Base-by-base conservation (phyloP, 2,888 invertebrate species). In the Megamerina dolium region DNA sequence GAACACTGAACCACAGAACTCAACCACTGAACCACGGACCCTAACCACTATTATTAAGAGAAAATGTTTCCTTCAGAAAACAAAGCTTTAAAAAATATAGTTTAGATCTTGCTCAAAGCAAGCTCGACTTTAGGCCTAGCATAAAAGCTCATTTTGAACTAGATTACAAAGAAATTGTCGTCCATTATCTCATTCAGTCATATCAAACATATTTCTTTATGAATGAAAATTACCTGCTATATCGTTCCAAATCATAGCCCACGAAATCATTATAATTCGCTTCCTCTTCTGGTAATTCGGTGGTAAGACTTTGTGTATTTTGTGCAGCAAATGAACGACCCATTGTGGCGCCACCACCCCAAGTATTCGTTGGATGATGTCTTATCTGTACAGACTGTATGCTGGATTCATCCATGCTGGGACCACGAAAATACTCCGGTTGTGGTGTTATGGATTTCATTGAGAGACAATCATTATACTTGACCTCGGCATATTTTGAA, bases 281-380 rank as follows among this genome's bases (percentile, higher is more conserved):
- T 30, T 66, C 66, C 8, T 61, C 56, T 32, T 70, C 69, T 10
- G 69, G 63, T 47, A 71, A 42, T 43, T 72, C 71, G 4, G 70
- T 68, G 36, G 67, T 70, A 27, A 72, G 54, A 44, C 70, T 71
- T 29, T 70, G 65, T 2, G 70, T 70, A 43, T 71, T 66, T n/a
- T 63, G 60, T 18, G 57, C 58, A 19, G 60, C 63, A 51, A 63
- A 65, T 4, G 59, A 57, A 14, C 70, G 59, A 3, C 61, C 63
- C 50, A 61, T 61, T 3, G 52, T 52, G 8, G 59, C 52, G 20
- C 35, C 46, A 16, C 39, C 34, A 23, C 36, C 37, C 54, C 50
- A 52, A 21, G 49, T 50, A 19, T 47, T 39, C 38, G 57, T 23
- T 27, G 52, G 42, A 54, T 59, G 32, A 45, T 52, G 37, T 6